Evolutionary conservation across 2,888 invertebrate species (phyloP).

Genomic region (Heliconius cydno): DNA sequence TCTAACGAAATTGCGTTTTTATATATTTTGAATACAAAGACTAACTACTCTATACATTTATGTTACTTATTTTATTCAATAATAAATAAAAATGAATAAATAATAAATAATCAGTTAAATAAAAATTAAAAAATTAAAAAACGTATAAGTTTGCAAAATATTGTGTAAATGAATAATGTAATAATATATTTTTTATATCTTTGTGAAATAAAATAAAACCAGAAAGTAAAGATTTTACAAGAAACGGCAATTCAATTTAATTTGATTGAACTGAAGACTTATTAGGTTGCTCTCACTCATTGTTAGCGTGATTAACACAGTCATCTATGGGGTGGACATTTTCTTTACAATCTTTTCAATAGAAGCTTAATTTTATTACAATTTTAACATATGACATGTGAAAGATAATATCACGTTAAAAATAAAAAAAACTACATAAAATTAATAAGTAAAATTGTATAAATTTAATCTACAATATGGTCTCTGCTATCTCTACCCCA

Average conservation of each 20-base stretch:
- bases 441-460: not conserved
- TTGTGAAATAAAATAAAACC: not conserved
- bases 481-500: not conserved
- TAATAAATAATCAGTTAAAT: too few relatives aligned
- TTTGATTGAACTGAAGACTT: slow-evolving; percentile 7
- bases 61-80: too few relatives aligned
- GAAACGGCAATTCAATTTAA: not conserved
- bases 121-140: too few relatives aligned
- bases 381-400: too few relatives aligned
- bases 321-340: not conserved
- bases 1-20: too few relatives aligned
- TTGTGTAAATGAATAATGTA: too few relatives aligned
- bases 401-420: not conserved
- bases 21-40: too few relatives aligned
- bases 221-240: not conserved
- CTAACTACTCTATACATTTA: too few relatives aligned
- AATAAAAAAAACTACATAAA: too few relatives aligned
- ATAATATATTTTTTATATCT: not conserved
- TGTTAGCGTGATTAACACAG: not conserved
- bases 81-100: too few relatives aligned
- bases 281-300: not conserved
- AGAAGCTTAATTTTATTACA: not conserved
- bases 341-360: too few relatives aligned
- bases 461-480: not conserved
- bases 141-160: too few relatives aligned